Evolutionary conservation across 2,113 vertebrate species (phyloP).

Genomic region (Strigops habroptila): DNA sequence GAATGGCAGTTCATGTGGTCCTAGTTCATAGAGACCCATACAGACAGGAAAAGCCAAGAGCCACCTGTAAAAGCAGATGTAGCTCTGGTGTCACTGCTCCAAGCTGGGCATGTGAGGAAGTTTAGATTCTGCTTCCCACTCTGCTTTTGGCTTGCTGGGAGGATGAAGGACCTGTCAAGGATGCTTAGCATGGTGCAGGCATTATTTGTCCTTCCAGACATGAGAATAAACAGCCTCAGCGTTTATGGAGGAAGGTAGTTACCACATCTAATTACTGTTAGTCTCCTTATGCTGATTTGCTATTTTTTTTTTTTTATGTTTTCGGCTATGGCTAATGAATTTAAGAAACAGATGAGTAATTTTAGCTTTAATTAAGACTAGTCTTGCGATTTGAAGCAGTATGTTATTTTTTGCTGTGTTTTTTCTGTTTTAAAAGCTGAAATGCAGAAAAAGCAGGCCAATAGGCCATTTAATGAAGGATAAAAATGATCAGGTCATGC

Average conservation of each 20-base stretch:
- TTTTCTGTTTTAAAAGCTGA: slow-evolving; percentile 22
- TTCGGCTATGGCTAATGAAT: slow-evolving; percentile 4
- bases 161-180: not conserved
- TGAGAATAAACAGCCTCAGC: not conserved
- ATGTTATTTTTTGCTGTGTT: not conserved
- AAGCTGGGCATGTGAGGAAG: not conserved
- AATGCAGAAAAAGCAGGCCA: slow-evolving; percentile 29
- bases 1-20: not conserved
- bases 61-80: not conserved
- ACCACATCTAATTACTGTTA: not conserved
- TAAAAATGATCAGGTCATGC: slow-evolving; percentile 53
- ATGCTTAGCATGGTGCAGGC: not conserved
- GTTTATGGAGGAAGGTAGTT: not conserved
- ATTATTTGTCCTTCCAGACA: not conserved
- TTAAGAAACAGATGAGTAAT: slow-evolving; percentile 48
- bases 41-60: not conserved
- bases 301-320: slow-evolving; percentile 9
- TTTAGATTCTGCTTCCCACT: not conserved
- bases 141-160: not conserved
- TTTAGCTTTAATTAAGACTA: slow-evolving; percentile 53
- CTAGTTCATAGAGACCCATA: rapidly evolving
- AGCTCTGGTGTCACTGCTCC: not conserved
- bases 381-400: slow-evolving; percentile 13
- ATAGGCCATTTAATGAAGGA: slow-evolving; percentile 44
- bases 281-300: not conserved